Conservation (phyloP, 37 sponge, comb jelly and placozoan genomes). For the Beroe forskalii region DNA sequence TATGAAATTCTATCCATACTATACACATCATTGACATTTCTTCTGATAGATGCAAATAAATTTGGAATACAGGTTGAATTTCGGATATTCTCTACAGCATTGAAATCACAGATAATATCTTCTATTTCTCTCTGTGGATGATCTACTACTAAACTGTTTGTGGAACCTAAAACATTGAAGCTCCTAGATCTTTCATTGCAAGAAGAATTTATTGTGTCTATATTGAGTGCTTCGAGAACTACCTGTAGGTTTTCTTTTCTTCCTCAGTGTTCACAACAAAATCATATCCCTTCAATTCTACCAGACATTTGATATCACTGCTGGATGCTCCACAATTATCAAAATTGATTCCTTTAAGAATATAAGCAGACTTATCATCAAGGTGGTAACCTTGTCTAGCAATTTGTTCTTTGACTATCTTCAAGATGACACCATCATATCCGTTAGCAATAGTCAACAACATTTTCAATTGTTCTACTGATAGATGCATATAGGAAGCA, state of each 20-base stretch:
- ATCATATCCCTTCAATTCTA: neutral
- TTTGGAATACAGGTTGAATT: neutral
- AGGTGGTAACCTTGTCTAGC: neutral
- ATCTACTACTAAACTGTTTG: too few relatives aligned
- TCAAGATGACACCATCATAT: neutral
- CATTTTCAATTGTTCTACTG: neutral
- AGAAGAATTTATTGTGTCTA: too few relatives aligned
- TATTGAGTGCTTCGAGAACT: too few relatives aligned
- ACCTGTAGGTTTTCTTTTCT: too few relatives aligned
- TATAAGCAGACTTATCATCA: neutral
- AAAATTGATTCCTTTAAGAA: neutral
- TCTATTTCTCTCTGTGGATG: too few relatives aligned
- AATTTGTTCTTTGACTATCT: neutral
- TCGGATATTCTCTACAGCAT: neutral
- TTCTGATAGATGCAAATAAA: neutral
- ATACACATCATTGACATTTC: too few relatives aligned
- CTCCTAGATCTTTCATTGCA: too few relatives aligned
- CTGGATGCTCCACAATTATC: neutral
- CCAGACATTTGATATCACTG: neutral
- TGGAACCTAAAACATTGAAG: too few relatives aligned
- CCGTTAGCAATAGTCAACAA: neutral
- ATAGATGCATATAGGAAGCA: neutral
- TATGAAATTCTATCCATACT: neutral
- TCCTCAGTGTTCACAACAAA: slow-evolving; percentile 10
- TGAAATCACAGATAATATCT: neutral